phyloP scores from a whole-genome alignment of 2,113 vertebrate species.

The Nicator chloris region DNA sequence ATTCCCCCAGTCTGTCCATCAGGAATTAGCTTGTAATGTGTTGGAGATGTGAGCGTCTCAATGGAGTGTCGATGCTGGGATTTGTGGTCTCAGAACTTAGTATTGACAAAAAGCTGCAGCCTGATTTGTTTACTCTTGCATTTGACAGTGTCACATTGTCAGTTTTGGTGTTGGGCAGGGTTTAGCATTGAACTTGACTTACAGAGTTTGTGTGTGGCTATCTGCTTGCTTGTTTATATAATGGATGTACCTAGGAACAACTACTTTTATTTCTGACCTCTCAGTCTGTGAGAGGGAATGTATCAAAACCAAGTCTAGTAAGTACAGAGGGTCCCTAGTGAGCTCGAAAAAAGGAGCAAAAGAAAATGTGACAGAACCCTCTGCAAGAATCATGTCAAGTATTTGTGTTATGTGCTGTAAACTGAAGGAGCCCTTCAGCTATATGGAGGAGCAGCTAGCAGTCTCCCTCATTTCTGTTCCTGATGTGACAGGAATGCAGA shows the following conservation, averaged over 20 bases:
- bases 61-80: neutral
- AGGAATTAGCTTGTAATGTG: accelerated
- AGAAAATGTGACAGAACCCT: neutral
- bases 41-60: neutral
- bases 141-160: neutral
- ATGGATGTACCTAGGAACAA: neutral
- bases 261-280: neutral
- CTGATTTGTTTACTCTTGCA: neutral
- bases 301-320: neutral
- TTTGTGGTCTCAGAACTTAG: neutral
- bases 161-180: neutral
- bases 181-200: neutral
- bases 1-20: accelerated
- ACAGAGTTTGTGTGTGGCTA: neutral
- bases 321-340: neutral
- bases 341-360: neutral
- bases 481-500: conserved; percentile 21
- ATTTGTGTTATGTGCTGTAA: neutral
- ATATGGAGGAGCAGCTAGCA: neutral
- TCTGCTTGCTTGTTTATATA: neutral
- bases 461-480: neutral
- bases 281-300: neutral
- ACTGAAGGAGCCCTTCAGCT: neutral
- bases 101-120: neutral
- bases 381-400: neutral